A percentile compares a stretch with the other conserved stretches of the same genome.
Conservation (phyloP, 2,888 invertebrate genomes). For the Leucozona laternaria region DNA sequence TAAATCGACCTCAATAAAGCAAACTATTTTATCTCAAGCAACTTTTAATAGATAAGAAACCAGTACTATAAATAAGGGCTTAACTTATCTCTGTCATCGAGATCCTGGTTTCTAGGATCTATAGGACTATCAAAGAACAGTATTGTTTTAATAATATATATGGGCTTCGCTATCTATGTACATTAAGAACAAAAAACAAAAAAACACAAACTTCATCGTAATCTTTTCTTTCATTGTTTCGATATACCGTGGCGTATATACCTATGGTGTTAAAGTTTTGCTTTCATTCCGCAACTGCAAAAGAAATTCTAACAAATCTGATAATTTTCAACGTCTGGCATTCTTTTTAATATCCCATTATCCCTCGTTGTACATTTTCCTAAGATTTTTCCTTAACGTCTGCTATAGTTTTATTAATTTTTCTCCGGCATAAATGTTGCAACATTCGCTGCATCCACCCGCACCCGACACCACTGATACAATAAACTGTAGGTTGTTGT, state of each 20-base stretch:
- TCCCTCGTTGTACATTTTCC: slow-evolving; percentile 62
- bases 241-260: not conserved
- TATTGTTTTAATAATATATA: slow-evolving; percentile 23
- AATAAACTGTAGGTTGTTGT: not conserved
- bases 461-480: not conserved
- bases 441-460: slow-evolving; percentile 19
- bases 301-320: slow-evolving; percentile 53
- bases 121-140: not conserved
- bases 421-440: slow-evolving; percentile 22
- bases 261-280: not conserved
- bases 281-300: not conserved
- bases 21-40: not conserved
- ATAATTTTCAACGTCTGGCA: slow-evolving; percentile 66
- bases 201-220: slow-evolving; percentile 19
- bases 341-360: slow-evolving; percentile 71
- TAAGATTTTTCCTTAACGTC: slow-evolving; percentile 56
- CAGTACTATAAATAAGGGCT: slow-evolving; percentile 28
- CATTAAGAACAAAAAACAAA: not conserved
- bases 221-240: slow-evolving; percentile 19
- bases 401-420: slow-evolving; percentile 65
- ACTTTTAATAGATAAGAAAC: slow-evolving; percentile 32
- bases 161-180: not conserved
- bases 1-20: slow-evolving; percentile 1
- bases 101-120: not conserved
- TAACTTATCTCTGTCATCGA: not conserved